Percentiles rank a stretch among this genome's conserved stretches.
phyloP scores from a whole-genome alignment of 2,797 vertebrate species.

The Acridotheres tristis region DNA sequence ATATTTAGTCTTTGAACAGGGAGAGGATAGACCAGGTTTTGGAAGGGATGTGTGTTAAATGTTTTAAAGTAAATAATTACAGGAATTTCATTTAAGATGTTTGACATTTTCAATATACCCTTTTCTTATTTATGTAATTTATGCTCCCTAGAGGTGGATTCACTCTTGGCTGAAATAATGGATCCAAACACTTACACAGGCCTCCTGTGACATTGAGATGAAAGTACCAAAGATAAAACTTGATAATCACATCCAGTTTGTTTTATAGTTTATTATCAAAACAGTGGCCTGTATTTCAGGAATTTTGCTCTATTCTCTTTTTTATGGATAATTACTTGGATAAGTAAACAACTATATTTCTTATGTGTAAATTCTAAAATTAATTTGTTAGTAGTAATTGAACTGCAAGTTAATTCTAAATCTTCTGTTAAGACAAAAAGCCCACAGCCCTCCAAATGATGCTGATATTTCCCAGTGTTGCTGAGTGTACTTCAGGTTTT shows the following conservation, averaged over 20 bases:
- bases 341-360: not conserved
- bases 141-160: not conserved
- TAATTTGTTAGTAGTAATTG: not conserved
- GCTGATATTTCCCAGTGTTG: not conserved
- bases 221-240: not conserved
- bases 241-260: not conserved
- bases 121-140: not conserved
- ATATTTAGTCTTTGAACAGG: not conserved
- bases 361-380: not conserved
- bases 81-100: not conserved
- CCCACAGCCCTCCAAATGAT: not conserved
- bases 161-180: not conserved
- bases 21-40: not conserved
- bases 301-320: not conserved
- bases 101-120: not conserved
- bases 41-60: not conserved
- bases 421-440: not conserved
- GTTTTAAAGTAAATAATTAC: not conserved
- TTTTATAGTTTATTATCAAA: not conserved
- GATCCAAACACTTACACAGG: not conserved
- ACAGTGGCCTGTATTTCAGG: not conserved
- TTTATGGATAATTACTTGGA: not conserved
- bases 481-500: not conserved
- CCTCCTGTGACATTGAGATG: not conserved
- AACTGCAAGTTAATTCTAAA: not conserved